Conservation (phyloP, 2,113 vertebrate species). For the Clarias batrachus region DNA sequence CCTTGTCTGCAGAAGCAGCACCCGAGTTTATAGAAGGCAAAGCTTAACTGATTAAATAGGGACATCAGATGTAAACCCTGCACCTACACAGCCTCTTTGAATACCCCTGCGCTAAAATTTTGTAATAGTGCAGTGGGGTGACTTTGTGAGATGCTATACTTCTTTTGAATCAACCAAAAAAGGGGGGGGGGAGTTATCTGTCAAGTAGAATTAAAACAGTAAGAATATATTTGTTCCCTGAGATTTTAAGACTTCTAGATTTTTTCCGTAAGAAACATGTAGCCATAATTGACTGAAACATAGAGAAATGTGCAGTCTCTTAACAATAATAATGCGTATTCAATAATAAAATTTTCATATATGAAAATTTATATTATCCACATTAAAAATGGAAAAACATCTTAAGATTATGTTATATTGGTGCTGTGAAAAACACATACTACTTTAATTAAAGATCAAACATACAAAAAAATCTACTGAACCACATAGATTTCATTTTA, state of each 20-base stretch:
- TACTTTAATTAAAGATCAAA: background rate
- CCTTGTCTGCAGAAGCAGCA: background rate
- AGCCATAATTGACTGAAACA: background rate
- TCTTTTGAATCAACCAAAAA: background rate
- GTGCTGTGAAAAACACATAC: background rate
- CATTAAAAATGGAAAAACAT: background rate
- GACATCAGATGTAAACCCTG: background rate
- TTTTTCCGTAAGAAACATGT: background rate
- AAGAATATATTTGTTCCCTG: background rate
- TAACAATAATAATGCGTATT: background rate
- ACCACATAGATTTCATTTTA: background rate
- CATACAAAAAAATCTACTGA: background rate
- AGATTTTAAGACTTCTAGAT: background rate
- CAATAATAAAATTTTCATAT: background rate
- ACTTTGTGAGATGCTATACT: background rate
- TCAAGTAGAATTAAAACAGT: background rate
- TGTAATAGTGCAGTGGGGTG: background rate
- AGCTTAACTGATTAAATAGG: background rate
- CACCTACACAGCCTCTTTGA: background rate
- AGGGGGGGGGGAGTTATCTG: background rate
- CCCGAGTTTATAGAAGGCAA: background rate
- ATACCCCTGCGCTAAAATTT: background rate
- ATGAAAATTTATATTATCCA: background rate
- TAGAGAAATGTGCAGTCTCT: background rate
- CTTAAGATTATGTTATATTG: background rate